Conservation (phyloP, 2,888 invertebrate species). For the Archips crataeganus region DNA sequence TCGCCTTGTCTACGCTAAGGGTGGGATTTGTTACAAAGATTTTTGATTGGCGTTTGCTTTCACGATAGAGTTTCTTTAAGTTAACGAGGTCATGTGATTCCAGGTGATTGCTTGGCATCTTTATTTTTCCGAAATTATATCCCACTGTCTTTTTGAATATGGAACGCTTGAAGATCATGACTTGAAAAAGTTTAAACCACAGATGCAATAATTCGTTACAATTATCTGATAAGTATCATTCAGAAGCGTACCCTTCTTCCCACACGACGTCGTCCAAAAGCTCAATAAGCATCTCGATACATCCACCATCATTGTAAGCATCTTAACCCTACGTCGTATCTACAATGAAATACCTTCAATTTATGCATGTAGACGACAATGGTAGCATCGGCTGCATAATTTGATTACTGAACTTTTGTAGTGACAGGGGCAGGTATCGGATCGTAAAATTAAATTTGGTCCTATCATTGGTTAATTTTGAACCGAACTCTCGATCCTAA, state of each 20-base stretch:
- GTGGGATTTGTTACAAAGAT: constrained; percentile 71
- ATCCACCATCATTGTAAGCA: constrained; percentile 72
- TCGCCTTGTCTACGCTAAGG: constrained; percentile 80
- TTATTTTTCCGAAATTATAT: constrained; percentile 31
- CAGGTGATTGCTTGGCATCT: constrained; percentile 43
- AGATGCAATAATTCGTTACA: constrained; percentile 80
- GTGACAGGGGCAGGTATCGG: constrained; percentile 78
- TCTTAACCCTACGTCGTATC: constrained; percentile 74
- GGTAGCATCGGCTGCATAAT: constrained; percentile 83
- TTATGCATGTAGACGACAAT: constrained; percentile 82
- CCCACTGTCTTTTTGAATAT: constrained; percentile 35
- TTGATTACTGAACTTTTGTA: constrained; percentile 83
- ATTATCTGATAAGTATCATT: constrained; percentile 84
- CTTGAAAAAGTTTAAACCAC: constrained; percentile 57
- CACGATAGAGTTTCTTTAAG: constrained; percentile 67
- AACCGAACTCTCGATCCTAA: constrained; percentile 72
- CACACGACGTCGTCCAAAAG: constrained; percentile 77
- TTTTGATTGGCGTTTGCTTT: constrained; percentile 73
- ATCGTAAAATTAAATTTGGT: constrained; percentile 85
- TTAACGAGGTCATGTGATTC: constrained; percentile 56
- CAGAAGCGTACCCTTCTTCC: constrained; percentile 78
- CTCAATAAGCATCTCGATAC: constrained; percentile 76
- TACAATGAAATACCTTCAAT: constrained; percentile 80
- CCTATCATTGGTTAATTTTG: constrained; percentile 84
- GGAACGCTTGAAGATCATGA: constrained; percentile 34